phyloP scores from a whole-genome alignment of 1,140 invertebrate species.

The Homarus americanus region DNA sequence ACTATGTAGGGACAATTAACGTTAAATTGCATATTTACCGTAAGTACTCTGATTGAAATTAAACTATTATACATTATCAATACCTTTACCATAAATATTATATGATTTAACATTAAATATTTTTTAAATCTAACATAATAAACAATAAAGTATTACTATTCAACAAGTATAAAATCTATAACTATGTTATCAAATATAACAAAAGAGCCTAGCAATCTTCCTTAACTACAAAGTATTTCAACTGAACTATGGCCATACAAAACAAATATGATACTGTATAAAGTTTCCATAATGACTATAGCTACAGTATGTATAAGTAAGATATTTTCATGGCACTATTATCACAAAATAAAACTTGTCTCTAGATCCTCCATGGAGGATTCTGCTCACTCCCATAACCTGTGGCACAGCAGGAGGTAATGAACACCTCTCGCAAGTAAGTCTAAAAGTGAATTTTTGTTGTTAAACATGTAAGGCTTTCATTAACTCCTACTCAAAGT shows the following conservation, averaged over 20 bases:
- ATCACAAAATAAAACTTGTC: conserved; percentile 40
- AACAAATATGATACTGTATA: not conserved
- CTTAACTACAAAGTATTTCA: conserved; percentile 34
- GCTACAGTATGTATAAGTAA: conserved; percentile 24
- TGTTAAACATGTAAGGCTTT: not conserved
- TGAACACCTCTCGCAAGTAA: not conserved
- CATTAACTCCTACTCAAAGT: not conserved
- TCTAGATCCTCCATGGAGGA: not conserved
- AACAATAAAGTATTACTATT: conserved; percentile 27
- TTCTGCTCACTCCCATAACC: not conserved
- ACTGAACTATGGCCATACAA: conserved; percentile 26
- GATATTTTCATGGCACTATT: conserved; percentile 29
- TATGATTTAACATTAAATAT: not conserved
- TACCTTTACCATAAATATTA: not conserved
- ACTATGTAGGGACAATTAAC: not conserved
- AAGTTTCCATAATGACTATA: conserved; percentile 21
- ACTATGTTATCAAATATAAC: conserved; percentile 43
- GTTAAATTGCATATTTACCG: not conserved
- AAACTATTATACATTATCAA: not conserved
- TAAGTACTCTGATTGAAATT: not conserved
- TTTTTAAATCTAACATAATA: conserved; percentile 6
- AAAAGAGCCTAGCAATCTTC: conserved; percentile 20
- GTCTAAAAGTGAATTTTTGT: not conserved
- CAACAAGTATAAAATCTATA: conserved; percentile 46
- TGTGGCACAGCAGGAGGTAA: not conserved